phyloP scores from a whole-genome alignment of 2,888 invertebrate species.

The Rhingia campestris region DNA sequence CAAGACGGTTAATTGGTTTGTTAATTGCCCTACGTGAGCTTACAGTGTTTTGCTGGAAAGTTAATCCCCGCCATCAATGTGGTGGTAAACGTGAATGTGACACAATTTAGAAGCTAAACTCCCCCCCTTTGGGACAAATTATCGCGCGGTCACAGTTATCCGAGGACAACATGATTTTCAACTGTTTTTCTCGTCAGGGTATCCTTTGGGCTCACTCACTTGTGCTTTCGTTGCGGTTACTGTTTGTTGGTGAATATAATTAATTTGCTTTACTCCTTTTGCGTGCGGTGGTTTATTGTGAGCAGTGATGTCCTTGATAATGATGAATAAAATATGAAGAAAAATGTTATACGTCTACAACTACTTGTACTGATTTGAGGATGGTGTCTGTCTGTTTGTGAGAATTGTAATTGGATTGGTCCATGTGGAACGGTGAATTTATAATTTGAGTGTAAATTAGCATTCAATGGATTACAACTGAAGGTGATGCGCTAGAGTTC shows the following conservation, averaged over 20 bases:
- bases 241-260: slow-evolving; percentile 11
- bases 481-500: neutral
- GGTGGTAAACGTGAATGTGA: neutral
- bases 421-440: neutral
- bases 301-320: slow-evolving; percentile 3
- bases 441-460: neutral
- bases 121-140: neutral
- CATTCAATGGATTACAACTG: slow-evolving; percentile 10
- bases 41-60: neutral
- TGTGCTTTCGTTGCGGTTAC: slow-evolving; percentile 5
- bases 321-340: slow-evolving; percentile 29
- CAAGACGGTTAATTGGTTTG: slow-evolving; percentile 67
- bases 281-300: neutral
- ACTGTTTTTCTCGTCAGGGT: neutral
- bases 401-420: neutral
- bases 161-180: slow-evolving; percentile 12
- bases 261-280: neutral
- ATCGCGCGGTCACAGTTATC: neutral
- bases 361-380: neutral
- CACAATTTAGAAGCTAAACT: slow-evolving; percentile 1
- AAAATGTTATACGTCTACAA: slow-evolving; percentile 3
- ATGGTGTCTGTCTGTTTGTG: neutral
- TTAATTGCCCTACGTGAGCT: slow-evolving; percentile 47
- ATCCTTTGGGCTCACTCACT: neutral
- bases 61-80: slow-evolving; percentile 32